Base-by-base conservation (phyloP, 2,888 invertebrate species). In the Orthosia gothica region DNA sequence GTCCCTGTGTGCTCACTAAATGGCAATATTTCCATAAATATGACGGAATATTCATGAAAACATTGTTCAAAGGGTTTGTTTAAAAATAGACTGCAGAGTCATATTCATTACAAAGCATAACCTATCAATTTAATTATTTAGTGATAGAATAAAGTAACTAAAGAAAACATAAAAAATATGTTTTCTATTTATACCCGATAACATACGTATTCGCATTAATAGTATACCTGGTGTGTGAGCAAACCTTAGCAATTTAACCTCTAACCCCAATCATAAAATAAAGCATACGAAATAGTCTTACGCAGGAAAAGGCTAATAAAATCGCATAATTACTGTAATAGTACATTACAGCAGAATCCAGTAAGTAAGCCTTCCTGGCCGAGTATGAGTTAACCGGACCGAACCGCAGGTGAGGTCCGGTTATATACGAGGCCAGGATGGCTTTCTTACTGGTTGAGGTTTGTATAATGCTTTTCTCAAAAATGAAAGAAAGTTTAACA, bases 201-300 rank as follows among this genome's bases (percentile, higher is more conserved):
- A 70, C 64, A 64, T 13, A 20, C 5, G 7, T 49, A 49, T 54
- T 63, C 9, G 9, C 2, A 20, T 64, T 70, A 13, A 59, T 40
- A 18, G 7, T 0, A 64, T 64, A 47, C 59, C 12, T 13, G 15
- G 20, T 65, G 12, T 77, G 62, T 62, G 20, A 23, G 66, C 68
- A 49, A 70, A 57, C 16, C n/a, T 66, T 81, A 55, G 40, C 58
- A 45, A 16, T 73, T 52, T 66, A 55, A 72, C 81, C 72, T 70
- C 49, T 70, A 64, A 67, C 63, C 76, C 76, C 16, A 57, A 70
- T 67, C 72, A 66, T 76, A 76, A 81, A 76, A 75, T 80, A 65
- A 70, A 65, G 32, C 49, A 72, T 3, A 69, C 18, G 54, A 66
- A 81, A 77, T 65, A 61, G 63, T 76, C 80, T 67, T 11, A 55